These are phyloP conservation scores for Petaurus breviceps DNA, from an alignment of 2,113 vertebrate species.

Conservation along the genomic window DNA sequence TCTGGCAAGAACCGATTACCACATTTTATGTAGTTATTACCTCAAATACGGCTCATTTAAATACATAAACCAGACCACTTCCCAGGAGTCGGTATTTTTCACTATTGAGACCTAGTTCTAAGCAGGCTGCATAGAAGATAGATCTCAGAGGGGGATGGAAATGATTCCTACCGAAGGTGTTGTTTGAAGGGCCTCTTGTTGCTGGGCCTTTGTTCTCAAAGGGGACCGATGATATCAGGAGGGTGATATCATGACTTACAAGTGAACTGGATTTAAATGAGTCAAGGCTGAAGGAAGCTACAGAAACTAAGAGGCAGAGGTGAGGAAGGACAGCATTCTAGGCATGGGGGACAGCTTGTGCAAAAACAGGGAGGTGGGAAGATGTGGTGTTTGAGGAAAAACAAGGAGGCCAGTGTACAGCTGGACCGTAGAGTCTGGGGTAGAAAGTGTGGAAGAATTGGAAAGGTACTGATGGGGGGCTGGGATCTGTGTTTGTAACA, in stretches of 20 bases:
- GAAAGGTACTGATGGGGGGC: too few relatives aligned
- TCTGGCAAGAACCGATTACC: not conserved
- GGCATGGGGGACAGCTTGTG: too few relatives aligned
- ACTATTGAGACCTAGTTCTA: not conserved
- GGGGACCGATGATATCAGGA: not conserved
- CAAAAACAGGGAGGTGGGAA: not conserved
- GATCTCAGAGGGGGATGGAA: not conserved
- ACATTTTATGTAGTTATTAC: not conserved
- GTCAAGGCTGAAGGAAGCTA: not conserved
- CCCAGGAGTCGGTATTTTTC: not conserved
- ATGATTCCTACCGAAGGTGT: not conserved
- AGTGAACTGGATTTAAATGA: not conserved
- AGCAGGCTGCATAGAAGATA: not conserved
- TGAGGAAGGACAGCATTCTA: not conserved
- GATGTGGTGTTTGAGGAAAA: not conserved
- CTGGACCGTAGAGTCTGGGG: not conserved
- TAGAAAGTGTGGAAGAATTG: not conserved
- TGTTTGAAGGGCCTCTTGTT: not conserved
- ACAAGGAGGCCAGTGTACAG: not conserved
- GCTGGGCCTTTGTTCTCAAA: not conserved
- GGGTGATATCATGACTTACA: not conserved
- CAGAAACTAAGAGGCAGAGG: not conserved
- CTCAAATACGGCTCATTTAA: not conserved
- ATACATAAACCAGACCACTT: not conserved
- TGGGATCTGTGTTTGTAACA: too few relatives aligned